Evolutionary conservation across 1,140 invertebrate genomes (phyloP).

Genomic region (Carposina sasakii): DNA sequence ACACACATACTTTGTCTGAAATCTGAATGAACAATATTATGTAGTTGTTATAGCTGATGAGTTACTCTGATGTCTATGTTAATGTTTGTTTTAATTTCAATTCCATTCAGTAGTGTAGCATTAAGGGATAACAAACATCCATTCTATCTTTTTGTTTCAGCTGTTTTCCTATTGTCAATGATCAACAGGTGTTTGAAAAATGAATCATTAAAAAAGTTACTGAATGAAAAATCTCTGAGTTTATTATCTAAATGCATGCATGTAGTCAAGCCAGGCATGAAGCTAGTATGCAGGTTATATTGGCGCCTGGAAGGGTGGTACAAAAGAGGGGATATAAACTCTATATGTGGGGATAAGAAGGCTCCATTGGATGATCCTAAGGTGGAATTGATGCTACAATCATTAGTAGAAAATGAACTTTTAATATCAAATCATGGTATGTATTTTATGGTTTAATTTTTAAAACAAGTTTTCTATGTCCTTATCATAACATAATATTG

Average conservation of each 20-base stretch:
- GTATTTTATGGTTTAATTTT: slow-evolving; percentile 9
- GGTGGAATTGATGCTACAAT: slow-evolving; percentile 24
- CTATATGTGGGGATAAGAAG: slow-evolving; percentile 22
- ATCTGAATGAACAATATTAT: too few relatives aligned
- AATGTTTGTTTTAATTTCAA: too few relatives aligned
- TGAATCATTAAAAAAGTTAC: slow-evolving; percentile 25
- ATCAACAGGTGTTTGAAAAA: slow-evolving; percentile 39
- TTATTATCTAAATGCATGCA: slow-evolving; percentile 25
- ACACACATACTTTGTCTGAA: too few relatives aligned
- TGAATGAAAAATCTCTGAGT: slow-evolving; percentile 26
- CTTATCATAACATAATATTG: too few relatives aligned
- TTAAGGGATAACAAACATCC: too few relatives aligned
- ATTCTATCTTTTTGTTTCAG: too few relatives aligned
- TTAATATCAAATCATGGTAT: slow-evolving; percentile 23
- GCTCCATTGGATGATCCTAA: slow-evolving; percentile 16
- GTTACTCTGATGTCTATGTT: too few relatives aligned
- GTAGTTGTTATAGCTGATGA: too few relatives aligned
- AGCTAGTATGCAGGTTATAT: slow-evolving; percentile 45
- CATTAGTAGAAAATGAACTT: slow-evolving; percentile 24
- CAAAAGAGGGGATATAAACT: slow-evolving; percentile 22
- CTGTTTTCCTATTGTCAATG: slow-evolving; percentile 36
- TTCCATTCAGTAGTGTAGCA: too few relatives aligned
- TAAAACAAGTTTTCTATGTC: not conserved
- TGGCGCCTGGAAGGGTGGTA: slow-evolving; percentile 46
- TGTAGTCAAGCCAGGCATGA: slow-evolving; percentile 33